Evolutionary conservation across 2,888 invertebrate species (phyloP).

Genomic region (Augochlorella aurata): DNA sequence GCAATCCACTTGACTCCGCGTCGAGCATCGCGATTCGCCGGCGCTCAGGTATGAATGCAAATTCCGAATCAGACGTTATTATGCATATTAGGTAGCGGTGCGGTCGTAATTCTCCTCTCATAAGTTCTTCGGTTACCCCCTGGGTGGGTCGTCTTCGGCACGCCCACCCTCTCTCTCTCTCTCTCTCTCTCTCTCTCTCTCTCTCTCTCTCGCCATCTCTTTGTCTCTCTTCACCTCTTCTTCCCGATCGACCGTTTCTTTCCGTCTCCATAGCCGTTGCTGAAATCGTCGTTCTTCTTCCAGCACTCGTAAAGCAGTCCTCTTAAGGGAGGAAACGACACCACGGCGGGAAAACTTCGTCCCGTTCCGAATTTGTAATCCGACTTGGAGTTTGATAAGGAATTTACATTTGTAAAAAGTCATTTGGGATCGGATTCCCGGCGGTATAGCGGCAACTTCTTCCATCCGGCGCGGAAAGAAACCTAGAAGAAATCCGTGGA

Average conservation of each 20-base stretch:
- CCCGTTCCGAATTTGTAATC: slow-evolving; percentile 76
- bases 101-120: slow-evolving; percentile 65
- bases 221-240: background rate
- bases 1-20: background rate
- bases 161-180: background rate
- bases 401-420: slow-evolving; percentile 77
- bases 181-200: background rate
- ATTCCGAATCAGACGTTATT: slow-evolving; percentile 74
- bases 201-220: background rate
- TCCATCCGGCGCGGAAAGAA: slow-evolving; percentile 21
- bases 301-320: slow-evolving; percentile 49
- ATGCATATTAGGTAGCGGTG: slow-evolving; percentile 72
- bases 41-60: slow-evolving; percentile 70
- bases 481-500: slow-evolving; percentile 36
- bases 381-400: slow-evolving; percentile 74
- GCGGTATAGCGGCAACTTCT: slow-evolving; percentile 52
- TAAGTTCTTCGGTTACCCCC: slow-evolving; percentile 70
- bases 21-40: slow-evolving; percentile 21
- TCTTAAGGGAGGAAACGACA: slow-evolving; percentile 59
- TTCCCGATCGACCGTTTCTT: slow-evolving; percentile 11
- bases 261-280: slow-evolving; percentile 12
- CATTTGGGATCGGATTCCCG: slow-evolving; percentile 68
- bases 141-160: slow-evolving; percentile 19
- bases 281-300: slow-evolving; percentile 32
- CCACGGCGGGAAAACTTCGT: slow-evolving; percentile 68